phyloP scores from a whole-genome alignment of 2,797 vertebrate species.

The Rallus crepitans region DNA sequence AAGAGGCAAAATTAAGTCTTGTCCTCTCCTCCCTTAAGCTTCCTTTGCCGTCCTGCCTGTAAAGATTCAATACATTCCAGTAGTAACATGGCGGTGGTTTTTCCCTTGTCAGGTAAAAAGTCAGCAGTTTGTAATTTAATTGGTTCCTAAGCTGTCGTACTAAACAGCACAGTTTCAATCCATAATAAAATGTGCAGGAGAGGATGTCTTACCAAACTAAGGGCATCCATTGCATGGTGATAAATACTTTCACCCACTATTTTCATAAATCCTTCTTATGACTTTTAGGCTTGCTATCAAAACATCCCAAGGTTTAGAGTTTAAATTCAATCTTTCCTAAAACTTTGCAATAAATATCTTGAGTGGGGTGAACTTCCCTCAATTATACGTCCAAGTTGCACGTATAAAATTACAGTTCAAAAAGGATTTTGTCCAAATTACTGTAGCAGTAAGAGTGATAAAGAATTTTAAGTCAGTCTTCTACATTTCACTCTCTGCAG shows the following conservation, averaged over 20 bases:
- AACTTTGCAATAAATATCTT: not conserved
- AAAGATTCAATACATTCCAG: not conserved
- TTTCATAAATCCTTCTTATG: not conserved
- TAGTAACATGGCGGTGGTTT: rapidly evolving
- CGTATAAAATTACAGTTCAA: not conserved
- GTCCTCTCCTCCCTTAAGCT: not conserved
- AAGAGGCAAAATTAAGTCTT: not conserved
- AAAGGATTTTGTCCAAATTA: not conserved
- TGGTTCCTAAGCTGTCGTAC: not conserved
- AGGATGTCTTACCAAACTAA: not conserved
- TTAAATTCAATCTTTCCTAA: not conserved
- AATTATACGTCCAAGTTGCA: not conserved
- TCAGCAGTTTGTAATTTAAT: not conserved
- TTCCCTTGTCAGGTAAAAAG: not conserved
- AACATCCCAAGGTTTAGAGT: not conserved
- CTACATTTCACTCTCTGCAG: not conserved
- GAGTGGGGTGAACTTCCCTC: not conserved
- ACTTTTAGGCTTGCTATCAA: not conserved
- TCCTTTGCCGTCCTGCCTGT: not conserved
- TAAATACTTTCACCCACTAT: not conserved
- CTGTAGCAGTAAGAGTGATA: not conserved
- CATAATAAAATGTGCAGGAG: not conserved
- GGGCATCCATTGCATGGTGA: rapidly evolving
- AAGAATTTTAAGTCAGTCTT: not conserved
- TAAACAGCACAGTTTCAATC: not conserved